phyloP scores from a whole-genome alignment of 2,888 invertebrate genomes.

The Lypha dubia region DNA sequence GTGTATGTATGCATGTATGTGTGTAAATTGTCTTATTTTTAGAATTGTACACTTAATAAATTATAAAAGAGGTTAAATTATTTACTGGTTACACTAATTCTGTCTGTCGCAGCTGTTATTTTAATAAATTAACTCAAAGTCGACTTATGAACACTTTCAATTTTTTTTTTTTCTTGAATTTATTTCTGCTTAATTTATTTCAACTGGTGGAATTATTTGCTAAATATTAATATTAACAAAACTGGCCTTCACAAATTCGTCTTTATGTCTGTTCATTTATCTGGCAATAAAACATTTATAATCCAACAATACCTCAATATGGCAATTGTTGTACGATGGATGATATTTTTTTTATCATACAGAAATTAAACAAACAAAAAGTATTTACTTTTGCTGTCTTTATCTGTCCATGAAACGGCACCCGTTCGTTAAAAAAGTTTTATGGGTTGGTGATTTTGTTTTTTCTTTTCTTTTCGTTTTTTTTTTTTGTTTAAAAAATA shows the following conservation, averaged over 20 bases:
- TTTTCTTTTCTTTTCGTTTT: background rate
- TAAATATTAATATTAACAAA: conserved; percentile 65
- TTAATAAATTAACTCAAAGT: background rate
- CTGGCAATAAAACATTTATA: conserved; percentile 51
- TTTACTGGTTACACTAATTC: background rate
- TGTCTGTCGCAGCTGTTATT: background rate
- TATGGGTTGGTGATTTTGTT: background rate
- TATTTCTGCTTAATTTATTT: background rate
- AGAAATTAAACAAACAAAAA: conserved; percentile 36
- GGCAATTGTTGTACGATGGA: conserved; percentile 42
- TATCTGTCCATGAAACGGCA: conserved; percentile 54
- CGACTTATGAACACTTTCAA: conserved; percentile 19
- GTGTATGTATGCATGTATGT: background rate
- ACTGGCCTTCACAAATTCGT: conserved; percentile 59
- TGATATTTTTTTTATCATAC: conserved; percentile 17
- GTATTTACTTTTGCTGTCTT: conserved; percentile 48
- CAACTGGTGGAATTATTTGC: conserved; percentile 41
- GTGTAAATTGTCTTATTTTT: too few species aligned
- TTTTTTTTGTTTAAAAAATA: background rate
- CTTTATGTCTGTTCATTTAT: conserved; percentile 42
- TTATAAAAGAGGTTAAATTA: background rate
- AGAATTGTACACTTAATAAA: background rate
- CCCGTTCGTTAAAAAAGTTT: conserved; percentile 14
- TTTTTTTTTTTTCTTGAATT: conserved; percentile 23
- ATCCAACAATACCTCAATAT: conserved; percentile 35